Percentiles rank a stretch among this genome's conserved stretches.
These are phyloP conservation scores for Echinometra lucunter DNA, from an alignment of 53 echinoderm and acorn worm species.

Conservation along the genomic window DNA sequence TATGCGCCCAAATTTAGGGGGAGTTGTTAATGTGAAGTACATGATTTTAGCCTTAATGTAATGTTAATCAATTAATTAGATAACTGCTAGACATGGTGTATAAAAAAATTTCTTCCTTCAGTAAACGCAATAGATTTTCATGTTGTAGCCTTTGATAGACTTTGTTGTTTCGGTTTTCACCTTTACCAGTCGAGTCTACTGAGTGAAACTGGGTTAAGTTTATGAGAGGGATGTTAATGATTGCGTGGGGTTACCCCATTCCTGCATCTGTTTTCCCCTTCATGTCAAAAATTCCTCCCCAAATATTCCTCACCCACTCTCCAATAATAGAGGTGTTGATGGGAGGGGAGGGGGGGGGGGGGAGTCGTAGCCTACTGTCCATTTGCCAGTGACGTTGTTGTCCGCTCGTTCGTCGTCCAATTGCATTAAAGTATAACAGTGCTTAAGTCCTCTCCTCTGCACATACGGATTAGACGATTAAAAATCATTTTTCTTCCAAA, in stretches of 20 bases:
- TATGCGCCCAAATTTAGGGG: no score
- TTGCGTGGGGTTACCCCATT: slow-evolving; percentile 43
- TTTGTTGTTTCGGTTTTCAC: neutral
- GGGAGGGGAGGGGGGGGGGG: neutral
- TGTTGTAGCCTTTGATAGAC: neutral
- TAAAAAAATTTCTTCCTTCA: no score
- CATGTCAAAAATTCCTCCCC: slow-evolving; percentile 36
- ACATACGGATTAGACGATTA: no score
- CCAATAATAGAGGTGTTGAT: slow-evolving; percentile 50
- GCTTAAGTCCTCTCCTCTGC: no score
- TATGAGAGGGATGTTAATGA: neutral
- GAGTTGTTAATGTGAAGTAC: neutral
- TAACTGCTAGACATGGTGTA: no score
- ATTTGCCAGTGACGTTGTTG: neutral
- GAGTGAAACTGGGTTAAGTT: slow-evolving; percentile 32
- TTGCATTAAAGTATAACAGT: no score
- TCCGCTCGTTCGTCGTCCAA: no score
- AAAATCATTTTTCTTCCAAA: no score
- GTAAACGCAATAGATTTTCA: neutral
- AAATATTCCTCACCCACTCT: slow-evolving; percentile 43
- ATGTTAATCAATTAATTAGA: no score
- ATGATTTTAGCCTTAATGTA: neutral
- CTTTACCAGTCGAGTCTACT: neutral
- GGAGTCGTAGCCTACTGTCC: neutral
- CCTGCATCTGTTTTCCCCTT: slow-evolving; percentile 24